phyloP scores from a whole-genome alignment of 2,797 vertebrate genomes.

The Tokudaia tokunoshimensis region DNA sequence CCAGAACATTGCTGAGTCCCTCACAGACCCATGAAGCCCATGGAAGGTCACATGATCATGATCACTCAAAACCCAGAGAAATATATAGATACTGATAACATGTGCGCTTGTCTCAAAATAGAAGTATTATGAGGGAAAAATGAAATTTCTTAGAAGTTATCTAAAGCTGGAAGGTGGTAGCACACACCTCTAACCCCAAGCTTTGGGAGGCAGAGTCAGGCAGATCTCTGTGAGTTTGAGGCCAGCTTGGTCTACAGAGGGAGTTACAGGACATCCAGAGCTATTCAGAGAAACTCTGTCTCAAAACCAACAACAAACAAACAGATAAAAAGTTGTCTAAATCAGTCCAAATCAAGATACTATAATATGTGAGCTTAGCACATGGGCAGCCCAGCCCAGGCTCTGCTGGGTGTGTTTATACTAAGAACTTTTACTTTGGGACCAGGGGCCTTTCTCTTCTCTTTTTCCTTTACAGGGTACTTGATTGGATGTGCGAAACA shows the following conservation, averaged over 20 bases:
- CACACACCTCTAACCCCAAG: not conserved
- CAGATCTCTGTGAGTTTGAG: not conserved
- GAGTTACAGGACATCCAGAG: not conserved
- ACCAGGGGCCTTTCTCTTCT: not conserved
- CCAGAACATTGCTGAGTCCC: not conserved
- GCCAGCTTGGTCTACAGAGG: not conserved
- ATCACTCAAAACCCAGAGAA: not conserved
- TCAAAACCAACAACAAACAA: not conserved
- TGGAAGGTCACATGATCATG: not conserved
- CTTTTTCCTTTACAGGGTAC: not conserved
- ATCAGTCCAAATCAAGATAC: not conserved
- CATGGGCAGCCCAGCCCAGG: not conserved
- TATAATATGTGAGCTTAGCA: slow-evolving; percentile 17
- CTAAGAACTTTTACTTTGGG: not conserved
- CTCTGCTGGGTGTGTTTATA: not conserved
- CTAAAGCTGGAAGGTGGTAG: not conserved
- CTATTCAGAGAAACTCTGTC: not conserved
- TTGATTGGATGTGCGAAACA: not conserved
- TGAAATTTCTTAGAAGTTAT: slow-evolving; percentile 10
- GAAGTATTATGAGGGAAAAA: not conserved
- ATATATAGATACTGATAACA: not conserved
- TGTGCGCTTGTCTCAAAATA: not conserved
- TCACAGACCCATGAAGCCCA: not conserved
- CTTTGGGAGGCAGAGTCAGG: not conserved
- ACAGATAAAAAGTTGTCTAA: slow-evolving; percentile 11